phyloP scores from a whole-genome alignment of 1,140 invertebrate species.

The Planococcus citri region DNA sequence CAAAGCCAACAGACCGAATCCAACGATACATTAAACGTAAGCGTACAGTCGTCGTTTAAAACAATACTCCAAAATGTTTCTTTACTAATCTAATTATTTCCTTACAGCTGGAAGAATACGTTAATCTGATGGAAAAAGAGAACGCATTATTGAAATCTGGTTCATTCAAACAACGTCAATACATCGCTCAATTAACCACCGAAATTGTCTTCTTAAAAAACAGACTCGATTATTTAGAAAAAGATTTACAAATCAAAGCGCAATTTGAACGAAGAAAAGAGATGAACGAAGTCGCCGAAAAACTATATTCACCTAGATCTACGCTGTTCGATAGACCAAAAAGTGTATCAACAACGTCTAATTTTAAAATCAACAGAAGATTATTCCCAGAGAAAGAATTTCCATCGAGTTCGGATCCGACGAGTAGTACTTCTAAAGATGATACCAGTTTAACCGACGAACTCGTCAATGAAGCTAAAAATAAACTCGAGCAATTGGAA shows the following conservation, averaged over 20 bases:
- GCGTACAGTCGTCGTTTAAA: not conserved
- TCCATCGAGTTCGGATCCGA: not conserved
- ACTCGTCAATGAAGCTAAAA: not conserved
- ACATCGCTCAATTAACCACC: not conserved
- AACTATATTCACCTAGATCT: not conserved
- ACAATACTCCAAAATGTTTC: too few species aligned
- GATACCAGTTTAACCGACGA: not conserved
- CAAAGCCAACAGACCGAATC: constrained; percentile 10
- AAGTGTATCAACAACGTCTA: not conserved
- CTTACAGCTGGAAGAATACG: not conserved
- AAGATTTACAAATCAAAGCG: not conserved
- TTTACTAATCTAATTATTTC: not conserved
- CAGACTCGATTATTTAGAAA: not conserved
- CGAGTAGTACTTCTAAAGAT: not conserved
- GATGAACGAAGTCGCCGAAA: not conserved
- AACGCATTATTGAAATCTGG: not conserved
- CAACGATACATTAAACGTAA: not conserved
- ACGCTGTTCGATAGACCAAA: not conserved
- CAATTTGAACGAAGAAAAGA: not conserved
- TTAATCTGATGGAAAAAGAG: constrained; percentile 5
- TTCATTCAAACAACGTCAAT: not conserved
- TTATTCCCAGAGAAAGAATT: not conserved
- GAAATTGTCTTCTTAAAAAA: not conserved
- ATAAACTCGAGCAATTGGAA: not conserved
- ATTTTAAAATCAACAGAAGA: not conserved